These are phyloP conservation scores for Neodiprion virginianus DNA, from an alignment of 1,140 invertebrate species.

Conservation along the genomic window DNA sequence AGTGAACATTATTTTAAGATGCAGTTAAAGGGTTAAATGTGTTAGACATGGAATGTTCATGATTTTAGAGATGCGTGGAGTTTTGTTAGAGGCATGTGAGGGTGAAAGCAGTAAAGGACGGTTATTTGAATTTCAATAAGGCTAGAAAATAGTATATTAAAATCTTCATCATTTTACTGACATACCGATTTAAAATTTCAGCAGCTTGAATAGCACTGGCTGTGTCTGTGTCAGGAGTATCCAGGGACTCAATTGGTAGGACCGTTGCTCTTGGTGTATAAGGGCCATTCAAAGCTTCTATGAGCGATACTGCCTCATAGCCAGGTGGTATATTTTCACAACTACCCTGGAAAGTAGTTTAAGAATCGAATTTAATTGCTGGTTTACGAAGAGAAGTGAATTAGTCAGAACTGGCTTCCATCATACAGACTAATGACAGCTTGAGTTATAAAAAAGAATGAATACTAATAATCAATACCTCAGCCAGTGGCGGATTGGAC, in stretches of 20 bases:
- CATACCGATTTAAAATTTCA: conserved; percentile 71
- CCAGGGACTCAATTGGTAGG: conserved; percentile 62
- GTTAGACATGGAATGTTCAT: background rate
- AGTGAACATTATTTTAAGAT: background rate
- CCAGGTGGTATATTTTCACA: conserved; percentile 89
- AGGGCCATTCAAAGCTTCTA: conserved; percentile 98
- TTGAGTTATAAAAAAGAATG: background rate
- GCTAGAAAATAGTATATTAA: background rate
- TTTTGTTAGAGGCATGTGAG: too few relatives aligned
- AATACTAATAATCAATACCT: conserved; percentile 45
- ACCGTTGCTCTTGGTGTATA: conserved; percentile 67
- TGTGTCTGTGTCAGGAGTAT: conserved; percentile 63
- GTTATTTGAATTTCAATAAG: too few relatives aligned
- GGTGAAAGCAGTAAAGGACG: background rate
- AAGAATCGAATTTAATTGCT: conserved; percentile 24
- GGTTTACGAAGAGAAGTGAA: background rate
- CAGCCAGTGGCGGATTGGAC: conserved; percentile 59
- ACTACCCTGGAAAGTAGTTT: conserved; percentile 59
- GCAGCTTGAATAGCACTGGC: conserved; percentile 70
- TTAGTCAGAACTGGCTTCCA: background rate
- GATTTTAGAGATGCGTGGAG: background rate
- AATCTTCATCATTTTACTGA: background rate
- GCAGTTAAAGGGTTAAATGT: background rate
- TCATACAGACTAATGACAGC: background rate
- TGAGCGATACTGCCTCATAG: conserved; percentile 94